These are phyloP conservation scores for Bombus soroeensis DNA, from an alignment of 1,140 invertebrate genomes.

Conservation along the genomic window DNA sequence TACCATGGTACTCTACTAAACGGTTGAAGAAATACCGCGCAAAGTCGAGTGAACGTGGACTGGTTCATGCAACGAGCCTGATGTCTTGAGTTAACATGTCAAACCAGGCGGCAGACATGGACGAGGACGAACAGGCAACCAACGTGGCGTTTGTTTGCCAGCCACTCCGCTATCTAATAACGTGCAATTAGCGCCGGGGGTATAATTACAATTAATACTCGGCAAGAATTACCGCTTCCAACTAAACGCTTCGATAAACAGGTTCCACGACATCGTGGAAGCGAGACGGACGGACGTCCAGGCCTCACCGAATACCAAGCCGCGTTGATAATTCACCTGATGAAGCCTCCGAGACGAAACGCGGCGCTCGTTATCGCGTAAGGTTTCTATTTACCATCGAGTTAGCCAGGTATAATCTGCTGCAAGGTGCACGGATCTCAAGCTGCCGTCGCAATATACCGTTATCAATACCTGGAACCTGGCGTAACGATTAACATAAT, in stretches of 20 bases:
- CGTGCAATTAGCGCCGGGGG: constrained; percentile 68
- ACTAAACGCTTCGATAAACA: constrained; percentile 72
- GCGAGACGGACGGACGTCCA: constrained; percentile 1
- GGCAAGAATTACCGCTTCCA: constrained; percentile 66
- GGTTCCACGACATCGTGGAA: constrained; percentile 37
- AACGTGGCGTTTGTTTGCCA: constrained; percentile 65
- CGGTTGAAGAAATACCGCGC: background rate
- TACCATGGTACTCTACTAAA: background rate
- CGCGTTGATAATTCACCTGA: constrained; percentile 53
- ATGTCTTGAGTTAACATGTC: constrained; percentile 41
- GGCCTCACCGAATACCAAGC: constrained; percentile 29
- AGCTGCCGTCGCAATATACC: constrained; percentile 34
- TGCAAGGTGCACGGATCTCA: constrained; percentile 56
- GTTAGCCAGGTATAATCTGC: constrained; percentile 64
- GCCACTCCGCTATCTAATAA: constrained; percentile 70
- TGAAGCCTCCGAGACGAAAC: constrained; percentile 31
- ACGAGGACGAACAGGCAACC: background rate
- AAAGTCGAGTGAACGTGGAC: background rate
- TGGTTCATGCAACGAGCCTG: background rate
- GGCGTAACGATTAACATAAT: constrained; percentile 53
- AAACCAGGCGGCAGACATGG: background rate
- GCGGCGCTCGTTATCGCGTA: constrained; percentile 62
- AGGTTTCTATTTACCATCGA: constrained; percentile 65
- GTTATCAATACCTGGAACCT: constrained; percentile 65
- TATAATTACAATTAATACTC: constrained; percentile 75